phyloP scores from a whole-genome alignment of 2,113 vertebrate genomes.

The Corynorhinus townsendii region DNA sequence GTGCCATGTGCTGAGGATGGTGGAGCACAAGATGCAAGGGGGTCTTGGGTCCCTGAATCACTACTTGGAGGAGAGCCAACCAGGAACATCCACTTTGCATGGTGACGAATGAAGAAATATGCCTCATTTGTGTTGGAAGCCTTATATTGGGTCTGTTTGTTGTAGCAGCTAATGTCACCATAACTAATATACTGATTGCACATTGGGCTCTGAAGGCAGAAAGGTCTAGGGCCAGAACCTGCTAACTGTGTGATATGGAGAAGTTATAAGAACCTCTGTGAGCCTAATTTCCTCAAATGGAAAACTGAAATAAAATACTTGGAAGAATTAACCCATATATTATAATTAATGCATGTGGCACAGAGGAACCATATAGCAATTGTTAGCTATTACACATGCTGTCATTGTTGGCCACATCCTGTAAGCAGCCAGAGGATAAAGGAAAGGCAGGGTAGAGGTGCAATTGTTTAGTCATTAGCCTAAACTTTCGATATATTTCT shows the following conservation, averaged over 20 bases:
- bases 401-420: fast-evolving
- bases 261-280: background rate
- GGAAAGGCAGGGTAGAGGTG: background rate
- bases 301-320: background rate
- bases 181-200: background rate
- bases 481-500: background rate
- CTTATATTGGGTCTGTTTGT: too few relatives aligned
- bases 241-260: background rate
- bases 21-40: background rate
- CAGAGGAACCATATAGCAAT: too few relatives aligned
- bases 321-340: background rate
- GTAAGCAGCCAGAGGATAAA: fast-evolving
- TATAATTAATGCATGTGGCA: background rate
- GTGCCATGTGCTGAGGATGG: too few relatives aligned
- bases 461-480: background rate
- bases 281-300: background rate
- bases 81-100: background rate
- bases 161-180: background rate
- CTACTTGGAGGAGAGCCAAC: background rate
- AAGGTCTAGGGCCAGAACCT: background rate
- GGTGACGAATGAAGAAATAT: background rate
- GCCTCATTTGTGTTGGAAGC: background rate
- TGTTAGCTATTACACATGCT: background rate
- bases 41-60: background rate
- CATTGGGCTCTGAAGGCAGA: background rate